A percentile compares a stretch with the other conserved stretches of the same genome.
Evolutionary conservation across 2,113 vertebrate genomes (phyloP).

Genomic region (Apodemus speciosus): DNA sequence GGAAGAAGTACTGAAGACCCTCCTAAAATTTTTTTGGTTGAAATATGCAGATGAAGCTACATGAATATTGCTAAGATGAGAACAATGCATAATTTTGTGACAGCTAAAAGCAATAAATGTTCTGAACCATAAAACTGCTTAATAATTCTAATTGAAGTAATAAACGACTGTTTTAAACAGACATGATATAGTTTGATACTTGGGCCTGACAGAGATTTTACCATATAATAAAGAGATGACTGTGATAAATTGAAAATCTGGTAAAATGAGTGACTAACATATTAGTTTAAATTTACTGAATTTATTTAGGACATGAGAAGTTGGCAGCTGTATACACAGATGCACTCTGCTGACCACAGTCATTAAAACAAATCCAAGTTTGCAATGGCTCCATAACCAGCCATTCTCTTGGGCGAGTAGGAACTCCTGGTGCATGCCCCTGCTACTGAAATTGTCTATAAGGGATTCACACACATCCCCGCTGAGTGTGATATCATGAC

Average conservation of each 20-base stretch:
- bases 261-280: background rate
- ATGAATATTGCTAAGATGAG: background rate
- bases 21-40: background rate
- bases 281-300: background rate
- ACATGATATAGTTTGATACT: background rate
- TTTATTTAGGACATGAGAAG: background rate
- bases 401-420: background rate
- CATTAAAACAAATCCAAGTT: background rate
- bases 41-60: background rate
- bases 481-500: too few species aligned
- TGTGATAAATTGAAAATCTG: background rate
- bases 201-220: slow-evolving; percentile 2
- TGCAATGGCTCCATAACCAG: background rate
- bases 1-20: background rate
- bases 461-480: background rate
- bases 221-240: background rate
- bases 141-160: background rate
- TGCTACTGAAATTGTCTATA: background rate
- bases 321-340: background rate
- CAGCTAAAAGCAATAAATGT: slow-evolving; percentile 13
- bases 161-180: slow-evolving; percentile 3
- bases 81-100: slow-evolving; percentile 5
- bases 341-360: background rate
- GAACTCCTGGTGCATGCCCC: background rate
- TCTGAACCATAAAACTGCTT: slow-evolving; percentile 24